Evolutionary conservation across 2,888 invertebrate species (phyloP), one percentile per base, ranked within the genome.

Genomic region (Tachystola acroxantha): DNA sequence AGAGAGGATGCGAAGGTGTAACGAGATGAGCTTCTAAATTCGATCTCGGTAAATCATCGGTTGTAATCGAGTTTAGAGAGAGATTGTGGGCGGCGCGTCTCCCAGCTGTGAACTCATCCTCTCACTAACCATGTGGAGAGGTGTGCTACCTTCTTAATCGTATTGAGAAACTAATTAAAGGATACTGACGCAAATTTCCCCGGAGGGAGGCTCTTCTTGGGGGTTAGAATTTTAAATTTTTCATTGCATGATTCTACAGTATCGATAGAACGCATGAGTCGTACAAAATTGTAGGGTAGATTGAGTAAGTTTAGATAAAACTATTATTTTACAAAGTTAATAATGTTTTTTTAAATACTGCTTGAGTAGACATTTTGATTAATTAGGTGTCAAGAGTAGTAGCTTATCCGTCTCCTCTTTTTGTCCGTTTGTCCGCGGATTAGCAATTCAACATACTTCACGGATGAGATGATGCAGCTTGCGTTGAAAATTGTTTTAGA

Each of bases 11-110:
- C 63, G 58, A 68, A 67, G 65, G 61, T 72, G 73, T 76, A 77
- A 74, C 75, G 68, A 68, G 69, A 67, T 62, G 63, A 65, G 72
- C 58, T 77, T 74, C 68, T 65, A 75, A 79, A 85, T 81, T 79
- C 81, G 74, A 81, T 85, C 69, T 73, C 75, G 56, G 77, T 86
- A 85, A 86, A 86, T 86, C 80, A 85, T 85, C 76, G 78, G 72
- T 68, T 62, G 74, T 85, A 85, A 85, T 84, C 80, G 78, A 81
- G 79, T 84, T 81, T 81, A 75, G 77, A 77, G 73, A 71, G 65
- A 74, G 68, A 74, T 75, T 66, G 80, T 78, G 84, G 85, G 82
- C 79, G 81, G 73, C 50, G 66, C 73, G 72, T 73, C 68, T 70
- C 73, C 76, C 75, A 74, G 69, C 72, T 74, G 73, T 71, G 80